A percentile compares a stretch with the other conserved stretches of the same genome.
phyloP scores from a whole-genome alignment of 1,140 invertebrate genomes.

The Solenopsis invicta region DNA sequence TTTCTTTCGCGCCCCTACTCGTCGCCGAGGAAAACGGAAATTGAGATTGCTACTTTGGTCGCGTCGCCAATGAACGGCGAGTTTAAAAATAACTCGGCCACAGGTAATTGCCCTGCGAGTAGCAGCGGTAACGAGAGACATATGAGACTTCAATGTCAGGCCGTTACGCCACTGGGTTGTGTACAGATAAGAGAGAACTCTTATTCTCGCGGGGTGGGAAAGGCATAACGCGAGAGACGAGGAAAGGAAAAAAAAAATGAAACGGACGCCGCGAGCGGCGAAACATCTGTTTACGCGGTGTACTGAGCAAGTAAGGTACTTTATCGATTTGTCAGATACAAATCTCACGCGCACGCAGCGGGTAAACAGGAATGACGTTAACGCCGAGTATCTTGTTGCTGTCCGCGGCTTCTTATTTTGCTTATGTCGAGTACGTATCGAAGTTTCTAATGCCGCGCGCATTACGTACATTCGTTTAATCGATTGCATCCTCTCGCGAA shows the following conservation, averaged over 20 bases:
- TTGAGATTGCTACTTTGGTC: slow-evolving; percentile 8
- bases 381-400: slow-evolving; percentile 36
- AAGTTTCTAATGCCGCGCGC: slow-evolving; percentile 4
- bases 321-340: slow-evolving; percentile 65
- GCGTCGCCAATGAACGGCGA: background rate
- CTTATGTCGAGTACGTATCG: background rate
- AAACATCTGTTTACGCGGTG: slow-evolving; percentile 12
- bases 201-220: slow-evolving; percentile 31
- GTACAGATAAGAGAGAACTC: slow-evolving; percentile 39
- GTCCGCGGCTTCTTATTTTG: slow-evolving; percentile 44
- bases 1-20: too few species aligned
- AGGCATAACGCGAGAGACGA: background rate
- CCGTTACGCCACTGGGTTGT: slow-evolving; percentile 40
- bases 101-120: slow-evolving; percentile 33
- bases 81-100: slow-evolving; percentile 42
- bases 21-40: slow-evolving; percentile 6
- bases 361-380: slow-evolving; percentile 63
- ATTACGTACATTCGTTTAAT: slow-evolving; percentile 20
- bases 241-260: background rate
- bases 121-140: slow-evolving; percentile 33
- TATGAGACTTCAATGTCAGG: slow-evolving; percentile 41
- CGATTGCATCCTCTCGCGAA: slow-evolving; percentile 17
- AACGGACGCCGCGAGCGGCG: background rate
- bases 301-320: background rate
- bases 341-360: slow-evolving; percentile 45